Evolutionary conservation across 2,113 vertebrate species (phyloP).

Genomic region (Carlito syrichta): DNA sequence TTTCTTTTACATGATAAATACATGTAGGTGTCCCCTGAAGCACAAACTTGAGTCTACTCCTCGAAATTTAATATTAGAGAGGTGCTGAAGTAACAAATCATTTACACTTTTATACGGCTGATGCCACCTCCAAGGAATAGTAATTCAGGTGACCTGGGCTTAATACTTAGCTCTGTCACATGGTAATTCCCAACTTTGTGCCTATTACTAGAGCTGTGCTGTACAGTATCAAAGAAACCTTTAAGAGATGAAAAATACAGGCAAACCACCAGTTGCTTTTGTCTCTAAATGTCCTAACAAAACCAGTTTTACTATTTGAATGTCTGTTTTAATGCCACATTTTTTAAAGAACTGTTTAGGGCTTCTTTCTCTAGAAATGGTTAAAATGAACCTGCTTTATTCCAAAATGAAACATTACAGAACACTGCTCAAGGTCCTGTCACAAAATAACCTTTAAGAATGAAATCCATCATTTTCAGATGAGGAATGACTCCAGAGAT

Average conservation of each 20-base stretch:
- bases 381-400: not conserved
- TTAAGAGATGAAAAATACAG: not conserved
- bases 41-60: conserved; percentile 42
- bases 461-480: conserved; percentile 47
- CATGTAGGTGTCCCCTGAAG: not conserved
- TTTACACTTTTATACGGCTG: not conserved
- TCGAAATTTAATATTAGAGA: conserved; percentile 50
- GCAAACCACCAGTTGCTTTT: conserved; percentile 13
- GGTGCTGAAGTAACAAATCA: conserved; percentile 7
- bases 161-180: not conserved
- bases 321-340: conserved; percentile 6
- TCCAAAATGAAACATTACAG: conserved; percentile 24
- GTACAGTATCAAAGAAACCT: not conserved
- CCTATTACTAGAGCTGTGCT: not conserved
- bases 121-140: conserved; percentile 16
- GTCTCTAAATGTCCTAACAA: conserved; percentile 26
- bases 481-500: not conserved
- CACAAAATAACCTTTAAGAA: not conserved
- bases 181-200: not conserved
- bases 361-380: conserved; percentile 10
- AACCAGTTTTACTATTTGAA: not conserved
- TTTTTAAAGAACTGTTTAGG: not conserved
- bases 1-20: conserved; percentile 16
- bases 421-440: not conserved
- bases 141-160: conserved; percentile 43